A percentile compares a stretch with the other conserved stretches of the same genome.
Evolutionary conservation across 92 coral and sea anemone species (phyloP).

Genomic region (Galaxea fascicularis): DNA sequence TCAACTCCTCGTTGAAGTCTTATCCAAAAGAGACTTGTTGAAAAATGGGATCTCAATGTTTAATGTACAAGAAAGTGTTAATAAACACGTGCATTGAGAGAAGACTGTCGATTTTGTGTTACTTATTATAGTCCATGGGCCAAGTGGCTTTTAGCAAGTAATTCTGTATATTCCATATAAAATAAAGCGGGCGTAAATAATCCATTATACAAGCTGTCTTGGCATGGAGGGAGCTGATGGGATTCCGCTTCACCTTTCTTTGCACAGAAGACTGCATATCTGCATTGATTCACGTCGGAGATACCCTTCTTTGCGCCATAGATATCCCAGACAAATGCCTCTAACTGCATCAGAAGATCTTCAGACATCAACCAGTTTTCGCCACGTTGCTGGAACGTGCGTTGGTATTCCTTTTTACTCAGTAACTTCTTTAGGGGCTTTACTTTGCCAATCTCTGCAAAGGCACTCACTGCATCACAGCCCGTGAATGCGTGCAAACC

Average conservation of each 20-base stretch:
- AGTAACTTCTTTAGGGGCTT: slow-evolving; percentile 40
- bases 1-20: not conserved
- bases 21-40: slow-evolving; percentile 34
- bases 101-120: too few species aligned
- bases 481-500: slow-evolving; percentile 42
- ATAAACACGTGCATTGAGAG: too few species aligned
- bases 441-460: slow-evolving; percentile 57
- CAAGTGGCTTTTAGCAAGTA: too few species aligned
- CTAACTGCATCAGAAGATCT: slow-evolving; percentile 46
- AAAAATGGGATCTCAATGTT: not conserved
- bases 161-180: too few species aligned
- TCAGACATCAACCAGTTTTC: slow-evolving; percentile 38
- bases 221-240: too few species aligned
- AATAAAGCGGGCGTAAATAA: too few species aligned
- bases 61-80: too few species aligned
- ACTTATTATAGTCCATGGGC: too few species aligned
- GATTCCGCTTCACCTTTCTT: too few species aligned
- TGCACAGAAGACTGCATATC: too few species aligned
- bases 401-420: slow-evolving; percentile 33
- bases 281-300: too few species aligned
- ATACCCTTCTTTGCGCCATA: slow-evolving; percentile 7
- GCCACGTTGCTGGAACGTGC: slow-evolving; percentile 27
- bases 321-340: slow-evolving; percentile 51
- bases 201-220: too few species aligned
- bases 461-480: slow-evolving; percentile 48